Conservation (phyloP, 2,888 invertebrate genomes). For the Heliconius erato region DNA sequence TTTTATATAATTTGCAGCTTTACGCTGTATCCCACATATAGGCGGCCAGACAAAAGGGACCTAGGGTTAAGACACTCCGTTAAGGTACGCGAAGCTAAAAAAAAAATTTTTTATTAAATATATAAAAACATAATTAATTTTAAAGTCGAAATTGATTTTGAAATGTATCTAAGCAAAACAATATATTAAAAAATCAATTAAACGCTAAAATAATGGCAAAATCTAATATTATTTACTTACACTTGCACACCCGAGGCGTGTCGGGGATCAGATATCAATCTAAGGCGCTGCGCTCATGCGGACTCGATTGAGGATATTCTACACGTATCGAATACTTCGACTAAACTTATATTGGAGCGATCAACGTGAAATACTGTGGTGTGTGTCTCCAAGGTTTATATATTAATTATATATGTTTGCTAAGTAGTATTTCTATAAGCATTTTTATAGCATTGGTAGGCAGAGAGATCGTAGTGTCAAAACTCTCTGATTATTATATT, state of each 20-base stretch:
- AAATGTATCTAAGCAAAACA: background rate
- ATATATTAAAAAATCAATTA: background rate
- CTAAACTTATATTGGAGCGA: slow-evolving; percentile 51
- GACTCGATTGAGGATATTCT: slow-evolving; percentile 58
- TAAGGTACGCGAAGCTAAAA: no score
- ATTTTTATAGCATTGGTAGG: no score
- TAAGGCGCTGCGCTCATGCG: slow-evolving; percentile 67
- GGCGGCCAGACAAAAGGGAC: no score
- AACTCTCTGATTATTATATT: background rate
- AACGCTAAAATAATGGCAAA: slow-evolving; percentile 3
- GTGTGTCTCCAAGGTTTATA: background rate
- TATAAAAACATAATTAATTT: no score
- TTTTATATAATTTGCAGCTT: background rate
- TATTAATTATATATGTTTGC: background rate
- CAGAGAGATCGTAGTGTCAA: background rate
- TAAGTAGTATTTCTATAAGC: no score
- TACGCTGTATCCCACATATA: background rate
- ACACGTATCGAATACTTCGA: slow-evolving; percentile 53
- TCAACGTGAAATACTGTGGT: slow-evolving; percentile 47
- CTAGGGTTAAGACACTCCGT: no score
- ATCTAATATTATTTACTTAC: slow-evolving; percentile 15
- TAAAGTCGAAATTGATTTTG: background rate
- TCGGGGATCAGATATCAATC: slow-evolving; percentile 83
- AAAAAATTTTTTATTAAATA: no score
- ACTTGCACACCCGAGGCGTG: slow-evolving; percentile 53